Base-by-base conservation (phyloP, 2,888 invertebrate species). In the Harpagoxenus sublaevis region DNA sequence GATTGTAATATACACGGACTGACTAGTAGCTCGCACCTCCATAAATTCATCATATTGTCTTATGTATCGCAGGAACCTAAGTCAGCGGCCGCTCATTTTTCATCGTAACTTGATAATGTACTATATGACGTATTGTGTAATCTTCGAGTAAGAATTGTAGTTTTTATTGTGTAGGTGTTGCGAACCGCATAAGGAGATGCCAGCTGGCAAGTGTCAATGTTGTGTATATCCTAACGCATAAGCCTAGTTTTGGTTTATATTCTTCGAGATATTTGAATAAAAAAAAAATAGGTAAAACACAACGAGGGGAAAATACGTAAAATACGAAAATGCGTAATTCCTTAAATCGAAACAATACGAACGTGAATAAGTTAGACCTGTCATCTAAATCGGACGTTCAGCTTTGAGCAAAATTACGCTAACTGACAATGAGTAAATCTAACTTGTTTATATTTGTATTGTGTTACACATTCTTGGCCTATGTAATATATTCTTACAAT, bases 1-100 rank as follows among this genome's bases (percentile, higher is more conserved):
- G 53, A 78, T 71, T 90, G 86, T 86, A 90, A 86, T 74, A 83
- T 89, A 86, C 55, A 85, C 48, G 85, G 77, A 78, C 77, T 79
- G 55, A 87, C 63, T 87, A 79, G 78, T 84, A 83, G 83, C 75
- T 88, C 77, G 68, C 45, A 85, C 68, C 75, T 74, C 57, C 51
- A 79, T 68, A 79, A 71, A 9, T 71, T 78, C n/a, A 48, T 55
- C 2, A 15, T 62, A 23, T 45, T 53, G 51, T 71, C 28, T 42
- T 70, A 9, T 6, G 42, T 74, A 57, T 18, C 23, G 42, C 39
- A 53, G 28, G n/a, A 71, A 53, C 39, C 9, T 9, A 55, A 70
- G 9, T 78, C 42, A 42, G 53, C 55, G 6, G 28, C 23, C 12
- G 28, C 10, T 66, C 45, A 53, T 65, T 6, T 39, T 18, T 78